A percentile compares a stretch with the other conserved stretches of the same genome.
phyloP scores from a whole-genome alignment of 2,113 vertebrate species.

The Acanthochromis polyacanthus region DNA sequence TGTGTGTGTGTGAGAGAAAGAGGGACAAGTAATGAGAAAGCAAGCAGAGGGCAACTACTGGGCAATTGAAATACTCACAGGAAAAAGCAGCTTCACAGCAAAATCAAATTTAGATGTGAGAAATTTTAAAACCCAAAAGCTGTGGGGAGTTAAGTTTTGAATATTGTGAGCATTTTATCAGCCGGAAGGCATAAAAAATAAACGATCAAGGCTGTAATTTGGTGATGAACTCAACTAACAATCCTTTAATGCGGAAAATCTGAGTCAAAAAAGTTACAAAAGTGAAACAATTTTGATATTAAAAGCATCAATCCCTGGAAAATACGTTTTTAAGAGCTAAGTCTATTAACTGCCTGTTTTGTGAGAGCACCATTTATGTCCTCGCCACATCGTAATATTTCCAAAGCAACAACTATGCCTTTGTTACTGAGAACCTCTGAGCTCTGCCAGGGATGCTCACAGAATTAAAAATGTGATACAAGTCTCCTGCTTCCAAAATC shows the following conservation, averaged over 20 bases:
- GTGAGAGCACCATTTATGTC: not conserved
- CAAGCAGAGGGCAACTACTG: not conserved
- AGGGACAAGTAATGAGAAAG: not conserved
- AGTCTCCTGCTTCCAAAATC: not conserved
- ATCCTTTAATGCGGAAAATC: not conserved
- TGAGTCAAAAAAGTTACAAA: constrained; percentile 1
- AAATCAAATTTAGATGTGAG: not conserved
- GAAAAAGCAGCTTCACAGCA: not conserved
- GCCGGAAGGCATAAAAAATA: constrained; percentile 6
- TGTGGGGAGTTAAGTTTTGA: too few species aligned
- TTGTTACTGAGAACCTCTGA: not conserved
- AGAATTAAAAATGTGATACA: not conserved
- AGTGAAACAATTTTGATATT: constrained; percentile 16
- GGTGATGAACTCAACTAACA: not conserved
- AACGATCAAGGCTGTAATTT: not conserved
- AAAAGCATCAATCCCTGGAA: constrained; percentile 39
- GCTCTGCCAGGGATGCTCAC: not conserved
- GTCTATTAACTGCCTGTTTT: not conserved
- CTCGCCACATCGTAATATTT: too few species aligned
- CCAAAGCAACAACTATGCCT: not conserved
- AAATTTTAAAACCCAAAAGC: not conserved
- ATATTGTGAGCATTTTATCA: not conserved
- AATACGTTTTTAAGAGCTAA: not conserved
- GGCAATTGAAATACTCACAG: constrained; percentile 18
- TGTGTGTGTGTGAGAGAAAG: not conserved